Conservation (phyloP, 2,113 vertebrate genomes). For the Blennius ocellaris region DNA sequence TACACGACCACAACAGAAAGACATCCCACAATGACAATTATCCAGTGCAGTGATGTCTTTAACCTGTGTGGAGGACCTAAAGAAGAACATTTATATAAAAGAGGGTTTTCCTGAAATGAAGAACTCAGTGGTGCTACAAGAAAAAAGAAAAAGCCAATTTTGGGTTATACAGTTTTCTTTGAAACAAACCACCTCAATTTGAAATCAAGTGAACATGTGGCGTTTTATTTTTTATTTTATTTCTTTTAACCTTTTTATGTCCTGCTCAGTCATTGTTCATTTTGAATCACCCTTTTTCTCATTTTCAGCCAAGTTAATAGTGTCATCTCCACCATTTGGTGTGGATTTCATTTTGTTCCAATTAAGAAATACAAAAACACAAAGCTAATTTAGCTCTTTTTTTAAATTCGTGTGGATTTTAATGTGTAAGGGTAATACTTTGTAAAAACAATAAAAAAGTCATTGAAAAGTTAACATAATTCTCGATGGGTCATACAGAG, state of each 20-base stretch:
- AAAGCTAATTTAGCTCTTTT: too few relatives aligned
- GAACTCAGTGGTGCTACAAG: constrained; percentile 17
- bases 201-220: constrained; percentile 19
- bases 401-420: too few relatives aligned
- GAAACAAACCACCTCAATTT: constrained; percentile 26
- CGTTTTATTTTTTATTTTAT: constrained; percentile 5
- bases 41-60: constrained; percentile 14
- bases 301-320: too few relatives aligned
- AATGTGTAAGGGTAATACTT: too few relatives aligned
- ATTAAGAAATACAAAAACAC: too few relatives aligned
- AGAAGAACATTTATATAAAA: constrained; percentile 50
- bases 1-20: constrained; percentile 60
- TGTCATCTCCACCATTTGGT: too few relatives aligned
- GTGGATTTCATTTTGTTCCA: too few relatives aligned
- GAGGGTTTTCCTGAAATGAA: constrained; percentile 29
- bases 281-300: too few relatives aligned
- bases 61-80: constrained; percentile 55
- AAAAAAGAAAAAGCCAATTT: constrained; percentile 26
- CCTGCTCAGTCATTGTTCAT: too few relatives aligned
- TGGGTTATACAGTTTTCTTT: constrained; percentile 2
- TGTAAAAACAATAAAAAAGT: too few relatives aligned
- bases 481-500: too few relatives aligned
- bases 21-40: constrained; percentile 63
- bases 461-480: too few relatives aligned
- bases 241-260: not conserved